These are phyloP conservation scores for Cassiopea xamachana DNA, from an alignment of 30 jellyfish, hydroid and myxozoan genomes.

Conservation along the genomic window DNA sequence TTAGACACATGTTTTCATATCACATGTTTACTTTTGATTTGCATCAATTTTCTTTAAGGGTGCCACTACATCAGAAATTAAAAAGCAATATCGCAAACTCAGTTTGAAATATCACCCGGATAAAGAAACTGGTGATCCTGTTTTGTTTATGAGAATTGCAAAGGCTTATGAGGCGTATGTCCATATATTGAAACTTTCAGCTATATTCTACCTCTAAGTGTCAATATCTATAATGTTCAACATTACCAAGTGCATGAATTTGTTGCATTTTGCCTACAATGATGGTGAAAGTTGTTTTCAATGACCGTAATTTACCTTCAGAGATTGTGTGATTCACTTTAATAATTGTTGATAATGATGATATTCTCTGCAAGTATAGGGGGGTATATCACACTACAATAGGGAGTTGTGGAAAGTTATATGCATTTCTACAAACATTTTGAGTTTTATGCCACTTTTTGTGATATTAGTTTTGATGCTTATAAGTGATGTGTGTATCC, in stretches of 20 bases:
- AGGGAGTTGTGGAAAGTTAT: too few relatives aligned
- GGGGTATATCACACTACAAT: too few relatives aligned
- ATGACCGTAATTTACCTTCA: too few relatives aligned
- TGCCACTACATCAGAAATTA: slow-evolving; percentile 89
- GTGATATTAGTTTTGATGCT: neutral
- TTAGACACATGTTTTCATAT: neutral
- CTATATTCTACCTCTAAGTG: neutral
- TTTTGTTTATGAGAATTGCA: slow-evolving; percentile 88
- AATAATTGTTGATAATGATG: too few relatives aligned
- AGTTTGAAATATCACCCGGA: slow-evolving; percentile 97
- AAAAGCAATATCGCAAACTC: slow-evolving; percentile 82
- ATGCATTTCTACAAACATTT: too few relatives aligned
- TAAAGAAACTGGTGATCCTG: slow-evolving; percentile 83
- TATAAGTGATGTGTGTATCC: neutral
- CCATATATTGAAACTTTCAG: neutral
- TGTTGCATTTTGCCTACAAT: too few relatives aligned
- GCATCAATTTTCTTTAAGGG: slow-evolving; percentile 54
- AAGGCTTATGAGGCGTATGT: slow-evolving; percentile 99
- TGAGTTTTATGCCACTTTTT: neutral
- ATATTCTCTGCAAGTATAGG: too few relatives aligned
- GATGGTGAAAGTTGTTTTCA: too few relatives aligned
- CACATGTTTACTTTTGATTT: neutral
- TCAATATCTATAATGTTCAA: too few relatives aligned
- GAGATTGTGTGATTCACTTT: too few relatives aligned
- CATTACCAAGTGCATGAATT: too few relatives aligned